Evolutionary conservation across 2,888 invertebrate genomes (phyloP).

Genomic region (Copidosoma aretas): DNA sequence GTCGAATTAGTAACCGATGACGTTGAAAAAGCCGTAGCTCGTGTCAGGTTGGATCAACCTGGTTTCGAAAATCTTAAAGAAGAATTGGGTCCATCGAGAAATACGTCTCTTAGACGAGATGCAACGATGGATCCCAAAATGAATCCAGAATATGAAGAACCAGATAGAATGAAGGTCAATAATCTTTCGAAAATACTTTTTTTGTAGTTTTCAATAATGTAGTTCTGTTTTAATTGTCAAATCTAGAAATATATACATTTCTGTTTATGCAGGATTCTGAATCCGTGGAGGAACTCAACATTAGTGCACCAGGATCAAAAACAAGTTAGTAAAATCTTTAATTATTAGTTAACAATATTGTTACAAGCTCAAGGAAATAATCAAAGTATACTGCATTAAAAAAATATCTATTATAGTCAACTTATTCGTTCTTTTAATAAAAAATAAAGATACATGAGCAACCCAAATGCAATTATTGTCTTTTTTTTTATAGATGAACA

Average conservation of each 20-base stretch:
- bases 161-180: constrained; percentile 73
- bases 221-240: constrained; percentile 32
- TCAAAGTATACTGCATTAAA: too few relatives aligned
- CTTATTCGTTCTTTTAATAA: too few relatives aligned
- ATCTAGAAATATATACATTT: neutral
- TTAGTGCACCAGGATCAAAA: constrained; percentile 49
- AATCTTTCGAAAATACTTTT: constrained; percentile 18
- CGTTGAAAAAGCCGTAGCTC: constrained; percentile 66
- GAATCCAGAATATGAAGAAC: constrained; percentile 68
- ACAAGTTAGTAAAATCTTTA: constrained; percentile 50
- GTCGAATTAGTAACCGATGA: constrained; percentile 81
- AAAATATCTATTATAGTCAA: too few relatives aligned
- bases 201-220: constrained; percentile 10
- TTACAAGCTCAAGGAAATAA: too few relatives aligned
- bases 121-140: constrained; percentile 66
- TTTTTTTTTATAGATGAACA: too few relatives aligned
- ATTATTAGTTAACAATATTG: neutral
- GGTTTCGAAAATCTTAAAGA: constrained; percentile 73
- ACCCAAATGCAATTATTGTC: too few relatives aligned
- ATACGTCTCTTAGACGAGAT: constrained; percentile 74
- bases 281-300: constrained; percentile 63
- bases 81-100: constrained; percentile 76
- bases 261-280: constrained; percentile 61
- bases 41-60: constrained; percentile 65
- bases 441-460: too few relatives aligned